Percentiles rank a stretch among this genome's conserved stretches.
phyloP scores from a whole-genome alignment of 2,888 invertebrate genomes.

The Dryobotodes eremita region DNA sequence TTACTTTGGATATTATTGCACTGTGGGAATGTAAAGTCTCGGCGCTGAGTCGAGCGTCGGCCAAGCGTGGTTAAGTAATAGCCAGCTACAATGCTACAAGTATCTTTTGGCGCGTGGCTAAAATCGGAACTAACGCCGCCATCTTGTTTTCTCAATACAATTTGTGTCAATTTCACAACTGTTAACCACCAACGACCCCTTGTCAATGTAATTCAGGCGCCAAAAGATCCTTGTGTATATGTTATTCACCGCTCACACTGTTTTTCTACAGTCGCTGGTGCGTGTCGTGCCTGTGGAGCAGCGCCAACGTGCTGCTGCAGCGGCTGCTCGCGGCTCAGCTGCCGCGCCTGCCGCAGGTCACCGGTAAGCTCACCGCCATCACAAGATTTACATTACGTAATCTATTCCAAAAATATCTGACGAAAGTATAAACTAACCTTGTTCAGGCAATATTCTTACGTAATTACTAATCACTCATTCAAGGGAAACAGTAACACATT shows the following conservation, averaged over 20 bases:
- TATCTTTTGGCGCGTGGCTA: background rate
- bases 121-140: background rate
- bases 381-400: background rate
- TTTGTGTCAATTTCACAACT: too few species aligned
- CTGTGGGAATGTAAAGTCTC: too few species aligned
- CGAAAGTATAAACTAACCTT: background rate
- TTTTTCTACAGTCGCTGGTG: conserved; percentile 82
- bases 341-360: conserved; percentile 76
- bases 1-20: too few species aligned
- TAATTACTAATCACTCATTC: too few species aligned
- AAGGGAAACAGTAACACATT: too few species aligned
- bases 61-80: too few species aligned
- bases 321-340: conserved; percentile 77
- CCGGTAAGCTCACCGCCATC: conserved; percentile 3
- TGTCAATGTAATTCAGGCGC: too few species aligned
- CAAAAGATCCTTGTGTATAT: background rate
- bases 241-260: background rate
- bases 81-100: background rate
- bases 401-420: background rate
- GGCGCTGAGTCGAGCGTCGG: too few species aligned
- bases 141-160: background rate
- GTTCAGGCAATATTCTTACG: background rate
- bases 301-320: conserved; percentile 81
- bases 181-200: too few species aligned
- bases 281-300: conserved; percentile 84